These are phyloP conservation scores for Sinhomidia bicolor DNA, from an alignment of 2,888 invertebrate species.

Conservation along the genomic window DNA sequence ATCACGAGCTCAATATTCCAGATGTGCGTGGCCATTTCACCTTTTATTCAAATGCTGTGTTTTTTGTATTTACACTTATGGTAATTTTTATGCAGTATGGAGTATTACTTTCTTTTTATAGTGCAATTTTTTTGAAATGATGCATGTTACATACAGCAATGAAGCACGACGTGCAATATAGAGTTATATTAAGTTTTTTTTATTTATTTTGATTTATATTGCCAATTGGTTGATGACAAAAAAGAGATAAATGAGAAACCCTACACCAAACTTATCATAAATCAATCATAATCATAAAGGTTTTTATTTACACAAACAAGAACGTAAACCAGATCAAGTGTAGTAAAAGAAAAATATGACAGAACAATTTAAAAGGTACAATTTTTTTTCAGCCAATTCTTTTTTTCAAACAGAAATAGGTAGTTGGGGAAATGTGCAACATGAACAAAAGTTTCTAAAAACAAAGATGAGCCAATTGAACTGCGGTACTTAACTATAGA, in stretches of 20 bases:
- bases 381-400: conserved; percentile 20
- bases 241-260: not conserved
- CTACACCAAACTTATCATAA: conserved; percentile 35
- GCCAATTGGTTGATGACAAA: conserved; percentile 27
- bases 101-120: too few relatives aligned
- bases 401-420: conserved; percentile 5
- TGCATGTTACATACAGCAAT: too few relatives aligned
- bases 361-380: not conserved
- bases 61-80: too few relatives aligned
- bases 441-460: conserved; percentile 2
- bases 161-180: not conserved
- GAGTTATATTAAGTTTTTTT: conserved; percentile 28
- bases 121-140: too few relatives aligned
- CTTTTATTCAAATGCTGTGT: too few relatives aligned
- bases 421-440: not conserved
- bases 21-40: too few relatives aligned
- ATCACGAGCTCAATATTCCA: too few relatives aligned
- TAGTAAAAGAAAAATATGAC: not conserved
- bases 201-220: conserved; percentile 22
- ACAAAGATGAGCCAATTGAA: conserved; percentile 21
- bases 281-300: not conserved
- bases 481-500: conserved; percentile 18
- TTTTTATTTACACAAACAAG: not conserved
- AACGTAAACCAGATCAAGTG: not conserved
- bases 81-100: too few relatives aligned